phyloP scores from a whole-genome alignment of 2,797 vertebrate genomes.

The Chrosomus eos region DNA sequence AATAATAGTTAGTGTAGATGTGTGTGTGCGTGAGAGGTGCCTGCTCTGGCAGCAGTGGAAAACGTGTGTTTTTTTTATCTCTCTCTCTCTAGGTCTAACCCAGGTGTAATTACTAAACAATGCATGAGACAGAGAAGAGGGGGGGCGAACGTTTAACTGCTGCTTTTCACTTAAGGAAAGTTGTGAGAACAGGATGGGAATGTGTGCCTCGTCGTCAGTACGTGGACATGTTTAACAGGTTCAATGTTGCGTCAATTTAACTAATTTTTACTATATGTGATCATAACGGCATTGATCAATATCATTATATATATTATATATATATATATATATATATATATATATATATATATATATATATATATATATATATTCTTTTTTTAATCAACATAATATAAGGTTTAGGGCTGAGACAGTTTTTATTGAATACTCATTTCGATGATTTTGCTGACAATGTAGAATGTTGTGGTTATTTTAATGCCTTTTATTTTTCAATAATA shows the following conservation, averaged over 20 bases:
- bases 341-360: too few species aligned
- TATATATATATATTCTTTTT: not conserved
- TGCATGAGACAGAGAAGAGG: conserved; percentile 61
- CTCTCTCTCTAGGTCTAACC: not conserved
- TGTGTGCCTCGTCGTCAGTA: not conserved
- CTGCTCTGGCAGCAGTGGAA: conserved; percentile 16
- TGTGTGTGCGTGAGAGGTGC: conserved; percentile 31
- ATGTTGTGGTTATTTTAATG: not conserved
- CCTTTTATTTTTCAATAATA: not conserved
- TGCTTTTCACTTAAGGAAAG: conserved; percentile 18
- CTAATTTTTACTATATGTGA: not conserved
- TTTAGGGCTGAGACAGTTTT: not conserved
- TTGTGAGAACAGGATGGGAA: not conserved
- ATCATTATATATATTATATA: too few species aligned
- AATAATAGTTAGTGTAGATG: conserved; percentile 64
- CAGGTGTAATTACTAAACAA: conserved; percentile 61
- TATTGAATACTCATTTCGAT: not conserved
- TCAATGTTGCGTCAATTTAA: not conserved
- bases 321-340: too few species aligned
- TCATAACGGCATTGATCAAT: not conserved
- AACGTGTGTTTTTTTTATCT: not conserved
- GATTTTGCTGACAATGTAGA: not conserved
- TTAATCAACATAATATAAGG: not conserved
- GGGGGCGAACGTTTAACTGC: conserved; percentile 56
- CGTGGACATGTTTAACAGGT: conserved; percentile 12